Evolutionary conservation across 2,888 invertebrate species (phyloP), one percentile per base, ranked within the genome.

Genomic region (Xanthia icteritia): DNA sequence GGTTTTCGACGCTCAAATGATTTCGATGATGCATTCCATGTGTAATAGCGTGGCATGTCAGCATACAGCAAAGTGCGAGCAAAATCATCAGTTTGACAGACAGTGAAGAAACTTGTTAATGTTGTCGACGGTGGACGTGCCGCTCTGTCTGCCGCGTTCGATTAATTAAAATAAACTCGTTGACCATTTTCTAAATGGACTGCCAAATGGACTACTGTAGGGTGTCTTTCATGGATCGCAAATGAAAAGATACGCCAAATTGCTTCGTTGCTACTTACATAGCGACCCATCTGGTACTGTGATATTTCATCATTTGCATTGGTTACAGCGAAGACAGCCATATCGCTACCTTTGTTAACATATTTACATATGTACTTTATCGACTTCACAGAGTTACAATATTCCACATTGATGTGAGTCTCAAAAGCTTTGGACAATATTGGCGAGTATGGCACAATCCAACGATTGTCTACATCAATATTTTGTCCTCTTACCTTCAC

Each of bases 71-170:
- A 68, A 39, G 68, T 56, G 17, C 39, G 39, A n/a, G 68, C 68
- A 5, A 54, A 54, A 11, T 23, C 23, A 65, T 45, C 65, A 9
- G 27, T 42, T 42, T 65, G 27, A 20, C 42, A 65, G 1, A 27
- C n/a, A 73, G 82, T 5, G 73, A 88, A 88, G 79, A 86, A 87
- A 79, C 83, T 68, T 73, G 85, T 84, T 27, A 86, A 81, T 82
- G 86, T 76, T 15, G 79, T 76, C 70, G 36, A n/a, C 0, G 76
- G 73, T 76, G 79, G 76, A 61, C 9, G 68, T 73, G 64, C 45
- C 45, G 45, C 45, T 15, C 45, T 15, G 15, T 45, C 45, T 15
- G 15, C 15, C 4, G 45, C 45, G 45, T 45, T 45, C 4, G 15
- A 15, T 45, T 15, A 4, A 15, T 45, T 45, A 15, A 45, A 45